Evolutionary conservation across 1,140 invertebrate genomes (phyloP).

Genomic region (Dryas iulia): DNA sequence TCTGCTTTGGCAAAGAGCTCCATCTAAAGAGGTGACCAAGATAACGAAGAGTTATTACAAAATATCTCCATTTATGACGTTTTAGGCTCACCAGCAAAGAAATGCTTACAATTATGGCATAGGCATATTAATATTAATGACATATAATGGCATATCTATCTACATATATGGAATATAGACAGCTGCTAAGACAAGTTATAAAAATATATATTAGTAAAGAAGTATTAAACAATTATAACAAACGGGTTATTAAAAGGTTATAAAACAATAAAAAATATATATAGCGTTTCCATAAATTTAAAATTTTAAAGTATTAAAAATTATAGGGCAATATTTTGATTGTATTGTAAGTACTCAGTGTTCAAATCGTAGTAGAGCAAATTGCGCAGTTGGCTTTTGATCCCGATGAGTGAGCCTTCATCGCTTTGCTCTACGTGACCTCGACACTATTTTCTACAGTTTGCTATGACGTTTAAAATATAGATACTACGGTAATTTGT

Average conservation of each 20-base stretch:
- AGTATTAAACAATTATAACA: not conserved
- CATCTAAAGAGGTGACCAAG: not conserved
- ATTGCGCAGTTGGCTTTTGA: conserved; percentile 68
- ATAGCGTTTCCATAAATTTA: not conserved
- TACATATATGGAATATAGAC: no score
- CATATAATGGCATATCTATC: no score
- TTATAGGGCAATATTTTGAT: conserved; percentile 8
- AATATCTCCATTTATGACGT: no score
- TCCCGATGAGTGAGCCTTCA: conserved; percentile 72
- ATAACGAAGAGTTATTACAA: not conserved
- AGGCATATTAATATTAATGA: no score
- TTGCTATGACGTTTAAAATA: conserved; percentile 24
- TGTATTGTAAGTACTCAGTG: not conserved
- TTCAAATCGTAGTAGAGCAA: conserved; percentile 33
- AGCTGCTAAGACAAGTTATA: no score
- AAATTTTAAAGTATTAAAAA: not conserved
- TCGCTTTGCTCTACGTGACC: conserved; percentile 28
- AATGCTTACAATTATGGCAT: no score
- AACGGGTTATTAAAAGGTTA: not conserved
- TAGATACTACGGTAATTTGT: not conserved
- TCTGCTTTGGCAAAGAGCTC: conserved; percentile 19
- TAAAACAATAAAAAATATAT: not conserved
- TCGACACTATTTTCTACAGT: conserved; percentile 20
- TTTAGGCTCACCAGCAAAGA: no score
- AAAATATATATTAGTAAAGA: no score